A percentile compares a stretch with the other conserved stretches of the same genome.
These are phyloP conservation scores for Etia nguti DNA, from an alignment of 2,113 vertebrate species.

Conservation along the genomic window DNA sequence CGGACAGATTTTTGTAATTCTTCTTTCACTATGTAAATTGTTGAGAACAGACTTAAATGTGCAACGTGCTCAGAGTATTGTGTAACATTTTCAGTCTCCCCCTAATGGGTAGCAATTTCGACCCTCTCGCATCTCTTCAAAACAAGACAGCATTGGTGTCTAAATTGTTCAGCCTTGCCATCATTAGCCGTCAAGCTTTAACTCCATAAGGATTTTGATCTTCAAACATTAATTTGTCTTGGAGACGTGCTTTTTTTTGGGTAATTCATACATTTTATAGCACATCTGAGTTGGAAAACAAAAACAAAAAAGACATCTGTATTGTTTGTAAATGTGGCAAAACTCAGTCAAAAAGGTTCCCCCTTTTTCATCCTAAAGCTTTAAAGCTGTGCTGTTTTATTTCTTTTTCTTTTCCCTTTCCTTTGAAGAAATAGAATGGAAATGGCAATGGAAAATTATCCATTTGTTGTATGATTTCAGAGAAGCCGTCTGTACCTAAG, in stretches of 20 bases:
- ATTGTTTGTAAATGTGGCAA: background rate
- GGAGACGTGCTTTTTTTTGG: background rate
- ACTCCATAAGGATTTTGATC: background rate
- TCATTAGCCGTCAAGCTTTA: background rate
- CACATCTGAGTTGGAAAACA: background rate
- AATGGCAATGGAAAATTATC: background rate
- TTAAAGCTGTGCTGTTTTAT: background rate
- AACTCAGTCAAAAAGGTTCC: background rate
- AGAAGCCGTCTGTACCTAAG: constrained; percentile 73
- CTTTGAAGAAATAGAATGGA: background rate
- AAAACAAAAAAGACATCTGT: background rate
- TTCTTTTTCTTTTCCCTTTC: background rate
- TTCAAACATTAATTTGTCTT: background rate
- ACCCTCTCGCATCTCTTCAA: background rate
- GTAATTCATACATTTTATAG: background rate
- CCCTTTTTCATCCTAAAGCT: background rate
- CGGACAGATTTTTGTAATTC: background rate
- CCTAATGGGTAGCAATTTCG: background rate
- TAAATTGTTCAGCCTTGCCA: background rate
- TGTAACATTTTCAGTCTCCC: background rate
- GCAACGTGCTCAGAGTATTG: background rate
- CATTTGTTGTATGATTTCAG: constrained; percentile 58
- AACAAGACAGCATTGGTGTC: background rate
- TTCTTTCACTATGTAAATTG: background rate
- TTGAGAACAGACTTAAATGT: background rate